These are phyloP conservation scores for Drosophila dunni DNA, from an alignment of 1,140 invertebrate genomes.

Conservation along the genomic window DNA sequence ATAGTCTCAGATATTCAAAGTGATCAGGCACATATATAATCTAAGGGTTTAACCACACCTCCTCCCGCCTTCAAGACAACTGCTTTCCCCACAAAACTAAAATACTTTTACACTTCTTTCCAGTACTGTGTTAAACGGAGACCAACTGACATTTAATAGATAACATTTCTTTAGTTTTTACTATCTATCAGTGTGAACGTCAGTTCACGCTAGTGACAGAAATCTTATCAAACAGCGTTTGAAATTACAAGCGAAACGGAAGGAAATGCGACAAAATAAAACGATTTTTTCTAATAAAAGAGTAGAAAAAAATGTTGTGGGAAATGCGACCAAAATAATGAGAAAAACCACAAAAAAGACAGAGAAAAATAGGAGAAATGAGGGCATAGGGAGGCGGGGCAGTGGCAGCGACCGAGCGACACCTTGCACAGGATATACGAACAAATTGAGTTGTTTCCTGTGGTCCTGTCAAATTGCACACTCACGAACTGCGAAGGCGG, in stretches of 20 bases:
- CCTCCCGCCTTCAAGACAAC: too few relatives aligned
- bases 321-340: conserved; percentile 37
- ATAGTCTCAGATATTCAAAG: too few relatives aligned
- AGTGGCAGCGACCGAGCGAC: conserved; percentile 32
- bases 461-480: conserved; percentile 62
- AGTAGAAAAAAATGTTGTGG: conserved; percentile 42
- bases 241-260: conserved; percentile 74
- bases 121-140: too few relatives aligned
- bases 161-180: too few relatives aligned
- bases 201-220: not conserved
- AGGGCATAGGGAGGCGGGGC: not conserved
- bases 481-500: conserved; percentile 47
- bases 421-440: conserved; percentile 66
- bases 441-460: conserved; percentile 80
- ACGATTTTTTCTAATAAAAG: conserved; percentile 19
- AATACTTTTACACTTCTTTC: too few relatives aligned
- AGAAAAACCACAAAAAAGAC: conserved; percentile 69
- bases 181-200: too few relatives aligned
- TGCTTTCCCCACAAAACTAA: too few relatives aligned
- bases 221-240: conserved; percentile 31
- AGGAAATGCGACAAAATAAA: conserved; percentile 60
- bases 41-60: too few relatives aligned
- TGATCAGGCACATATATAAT: too few relatives aligned
- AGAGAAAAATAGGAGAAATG: not conserved
- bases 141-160: too few relatives aligned